Evolutionary conservation across 2,797 vertebrate genomes (phyloP).

Genomic region (Rhinogobio ventralis): DNA sequence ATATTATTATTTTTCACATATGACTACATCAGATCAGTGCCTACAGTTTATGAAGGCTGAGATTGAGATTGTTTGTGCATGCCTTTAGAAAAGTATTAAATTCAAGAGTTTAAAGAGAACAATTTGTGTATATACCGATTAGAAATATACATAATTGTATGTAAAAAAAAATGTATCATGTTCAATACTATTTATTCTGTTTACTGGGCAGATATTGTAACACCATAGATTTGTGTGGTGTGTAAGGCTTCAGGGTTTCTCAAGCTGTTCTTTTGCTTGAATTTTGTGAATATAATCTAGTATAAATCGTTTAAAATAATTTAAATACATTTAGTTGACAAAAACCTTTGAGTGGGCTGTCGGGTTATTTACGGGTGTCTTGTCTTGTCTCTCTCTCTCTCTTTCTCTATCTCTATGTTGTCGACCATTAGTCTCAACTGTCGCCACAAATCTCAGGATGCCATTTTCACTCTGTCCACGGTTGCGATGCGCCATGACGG

Average conservation of each 20-base stretch:
- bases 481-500: constrained; percentile 70
- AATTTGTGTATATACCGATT: background rate
- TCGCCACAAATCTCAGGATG: constrained; percentile 66
- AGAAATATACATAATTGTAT: constrained; percentile 34
- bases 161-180: constrained; percentile 31
- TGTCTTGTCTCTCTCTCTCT: background rate
- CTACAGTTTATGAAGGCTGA: constrained; percentile 20
- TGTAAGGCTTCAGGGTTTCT: constrained; percentile 63
- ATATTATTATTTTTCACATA: background rate
- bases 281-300: constrained; percentile 58
- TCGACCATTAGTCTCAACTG: constrained; percentile 63
- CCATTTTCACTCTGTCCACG: constrained; percentile 63
- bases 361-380: constrained; percentile 23
- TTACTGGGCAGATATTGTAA: constrained; percentile 52
- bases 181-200: constrained; percentile 49
- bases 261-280: constrained; percentile 65
- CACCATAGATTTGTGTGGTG: constrained; percentile 65
- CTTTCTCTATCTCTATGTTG: constrained; percentile 9
- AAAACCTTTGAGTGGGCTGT: constrained; percentile 3
- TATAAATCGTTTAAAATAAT: constrained; percentile 29
- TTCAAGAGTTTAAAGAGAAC: background rate
- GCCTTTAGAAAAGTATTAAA: constrained; percentile 16
- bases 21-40: background rate
- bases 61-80: constrained; percentile 36
- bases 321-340: constrained; percentile 29